Evolutionary conservation across 2,113 vertebrate genomes (phyloP), one percentile per base, ranked within the genome.

Genomic region (Globicephala melas): DNA sequence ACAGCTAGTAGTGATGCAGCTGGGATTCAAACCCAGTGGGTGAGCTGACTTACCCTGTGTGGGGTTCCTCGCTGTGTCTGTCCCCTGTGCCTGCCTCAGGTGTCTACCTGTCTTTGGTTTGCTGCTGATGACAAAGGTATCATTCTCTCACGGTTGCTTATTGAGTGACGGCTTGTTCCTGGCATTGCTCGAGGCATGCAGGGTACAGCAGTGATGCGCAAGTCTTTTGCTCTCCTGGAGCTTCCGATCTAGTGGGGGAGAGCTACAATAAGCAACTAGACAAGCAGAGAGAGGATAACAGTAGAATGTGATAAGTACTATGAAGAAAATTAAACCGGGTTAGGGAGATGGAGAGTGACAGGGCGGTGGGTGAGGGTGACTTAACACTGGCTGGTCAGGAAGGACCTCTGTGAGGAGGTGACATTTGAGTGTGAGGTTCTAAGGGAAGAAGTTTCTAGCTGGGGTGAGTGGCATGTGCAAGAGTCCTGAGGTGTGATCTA

Each of bases 351-450:
- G 36, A 31, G 67, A 88, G 13, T 12, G 47, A 74, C 0, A 17
- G 53, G 36, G 23, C 0, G 5, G 26, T 5, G 2, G n/a, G 25
- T 0, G 0, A 31, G 77, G 36, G 25, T 12, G 47, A 36, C 28
- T 36, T 55, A 28, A 20, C 5, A 26, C 10, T n/a, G 4, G 25
- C 1, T 53, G 21, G 2, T 41, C 44, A 53, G 21, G 38, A 67
- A 36, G 65, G 44, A 87, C 53, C 31, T 67, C 63, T 55, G 1
- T 6, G 23, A 79, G 31, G 47, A 71, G 74, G 67, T 20, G 60
- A 44, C 62, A 7, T 38, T 41, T 53, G 80, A 93, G 20, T 55
- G 18, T 3, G 82, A 79, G 26, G 55, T 41, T 83, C 55, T 67
- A 67, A 58, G 77, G 60, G 36, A 94, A 63, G 81, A 81, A 6